Percentiles rank a stretch among this genome's conserved stretches.
Conservation (phyloP, 2,888 invertebrate species). For the Exocentrus adspersus region DNA sequence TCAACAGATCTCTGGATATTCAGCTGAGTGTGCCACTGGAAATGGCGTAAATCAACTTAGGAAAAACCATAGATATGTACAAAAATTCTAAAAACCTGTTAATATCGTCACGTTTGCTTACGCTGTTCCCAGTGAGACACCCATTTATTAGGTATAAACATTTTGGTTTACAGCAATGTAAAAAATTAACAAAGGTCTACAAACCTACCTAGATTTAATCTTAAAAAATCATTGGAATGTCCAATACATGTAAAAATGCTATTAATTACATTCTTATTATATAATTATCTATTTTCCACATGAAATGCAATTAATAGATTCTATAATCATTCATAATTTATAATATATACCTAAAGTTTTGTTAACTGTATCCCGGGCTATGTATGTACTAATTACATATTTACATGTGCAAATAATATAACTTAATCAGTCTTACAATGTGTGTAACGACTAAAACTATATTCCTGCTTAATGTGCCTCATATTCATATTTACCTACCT, state of each 20-base stretch:
- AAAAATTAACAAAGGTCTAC: slow-evolving; percentile 11
- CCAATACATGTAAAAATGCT: slow-evolving; percentile 18
- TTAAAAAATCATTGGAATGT: slow-evolving; percentile 29
- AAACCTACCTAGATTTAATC: slow-evolving; percentile 8
- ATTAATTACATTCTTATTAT: slow-evolving; percentile 14
- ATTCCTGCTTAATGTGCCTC: not conserved
- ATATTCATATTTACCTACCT: not conserved
- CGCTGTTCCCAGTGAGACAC: too few species aligned
- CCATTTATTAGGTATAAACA: too few species aligned
- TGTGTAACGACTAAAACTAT: slow-evolving; percentile 1
- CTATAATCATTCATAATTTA: slow-evolving; percentile 12
- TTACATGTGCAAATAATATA: slow-evolving; percentile 7
- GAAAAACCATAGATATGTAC: too few species aligned
- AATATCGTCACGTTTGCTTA: too few species aligned
- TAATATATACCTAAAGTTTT: slow-evolving; percentile 12
- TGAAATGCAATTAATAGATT: slow-evolving; percentile 19
- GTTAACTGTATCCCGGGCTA: not conserved
- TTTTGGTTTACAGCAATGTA: slow-evolving; percentile 32
- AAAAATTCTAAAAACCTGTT: too few species aligned
- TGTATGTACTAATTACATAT: slow-evolving; percentile 24
- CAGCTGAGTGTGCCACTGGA: too few species aligned
- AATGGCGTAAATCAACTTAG: too few species aligned
- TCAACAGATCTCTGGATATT: not conserved
- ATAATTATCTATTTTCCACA: too few species aligned
- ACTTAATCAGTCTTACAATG: slow-evolving; percentile 22